Evolutionary conservation across 2,113 vertebrate genomes (phyloP).

Genomic region (Ailuropoda melanoleuca): DNA sequence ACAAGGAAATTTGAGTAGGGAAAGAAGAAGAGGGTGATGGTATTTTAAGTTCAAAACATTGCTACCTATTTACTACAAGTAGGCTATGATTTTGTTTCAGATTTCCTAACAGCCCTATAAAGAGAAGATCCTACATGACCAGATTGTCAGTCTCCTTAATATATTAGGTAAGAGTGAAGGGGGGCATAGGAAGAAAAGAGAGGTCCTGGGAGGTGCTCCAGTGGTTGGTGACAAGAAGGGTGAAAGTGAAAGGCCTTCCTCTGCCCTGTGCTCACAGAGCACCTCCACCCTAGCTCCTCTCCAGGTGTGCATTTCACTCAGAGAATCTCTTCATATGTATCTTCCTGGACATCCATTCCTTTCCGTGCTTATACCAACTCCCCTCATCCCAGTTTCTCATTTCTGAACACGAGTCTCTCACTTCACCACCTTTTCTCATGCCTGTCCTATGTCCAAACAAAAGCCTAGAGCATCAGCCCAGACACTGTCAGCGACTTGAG

Average conservation of each 20-base stretch:
- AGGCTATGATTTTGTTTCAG: background rate
- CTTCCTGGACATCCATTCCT: background rate
- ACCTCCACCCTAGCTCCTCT: background rate
- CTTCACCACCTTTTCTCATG: background rate
- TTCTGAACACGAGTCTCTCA: background rate
- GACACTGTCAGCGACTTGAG: background rate
- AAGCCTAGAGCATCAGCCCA: background rate
- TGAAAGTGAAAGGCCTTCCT: background rate
- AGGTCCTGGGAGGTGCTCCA: fast-evolving
- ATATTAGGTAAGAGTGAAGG: background rate
- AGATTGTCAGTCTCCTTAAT: background rate
- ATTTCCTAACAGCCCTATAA: background rate
- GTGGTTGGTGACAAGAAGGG: background rate
- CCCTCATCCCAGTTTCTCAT: background rate
- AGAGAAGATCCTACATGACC: background rate
- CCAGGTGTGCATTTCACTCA: background rate
- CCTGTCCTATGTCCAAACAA: background rate
- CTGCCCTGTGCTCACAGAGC: background rate
- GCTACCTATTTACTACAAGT: background rate
- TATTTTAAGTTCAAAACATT: background rate
- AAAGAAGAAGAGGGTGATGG: background rate
- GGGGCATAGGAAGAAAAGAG: background rate
- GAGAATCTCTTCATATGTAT: background rate
- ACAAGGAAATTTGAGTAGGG: background rate
- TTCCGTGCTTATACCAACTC: background rate